phyloP scores from a whole-genome alignment of 1,140 invertebrate species.

The Pseudomyrmex sp. region DNA sequence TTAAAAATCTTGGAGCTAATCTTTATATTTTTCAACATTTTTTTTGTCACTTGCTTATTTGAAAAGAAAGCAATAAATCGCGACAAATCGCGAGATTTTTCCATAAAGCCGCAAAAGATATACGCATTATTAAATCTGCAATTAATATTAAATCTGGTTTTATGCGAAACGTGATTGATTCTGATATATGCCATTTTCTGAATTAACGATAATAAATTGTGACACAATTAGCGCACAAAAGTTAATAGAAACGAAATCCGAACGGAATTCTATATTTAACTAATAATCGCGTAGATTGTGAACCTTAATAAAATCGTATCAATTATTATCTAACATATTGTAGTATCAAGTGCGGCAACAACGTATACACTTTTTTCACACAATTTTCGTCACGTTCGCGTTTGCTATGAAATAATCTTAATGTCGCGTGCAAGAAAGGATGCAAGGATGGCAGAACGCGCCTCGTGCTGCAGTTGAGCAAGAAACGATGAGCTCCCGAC shows the following conservation, averaged over 20 bases:
- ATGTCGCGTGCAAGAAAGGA: too few relatives aligned
- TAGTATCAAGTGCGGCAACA: not conserved
- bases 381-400: not conserved
- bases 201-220: not conserved
- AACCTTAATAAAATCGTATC: not conserved
- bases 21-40: too few relatives aligned
- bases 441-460: not conserved
- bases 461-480: not conserved
- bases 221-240: not conserved
- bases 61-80: not conserved
- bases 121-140: not conserved
- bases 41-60: not conserved
- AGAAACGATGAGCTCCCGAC: not conserved
- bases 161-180: not conserved
- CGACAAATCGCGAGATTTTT: not conserved
- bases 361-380: not conserved
- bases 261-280: not conserved
- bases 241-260: slow-evolving; percentile 2
- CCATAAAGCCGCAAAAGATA: not conserved
- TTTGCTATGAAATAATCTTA: not conserved
- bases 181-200: not conserved
- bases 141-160: too few relatives aligned
- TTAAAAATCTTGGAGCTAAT: too few relatives aligned
- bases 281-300: not conserved
- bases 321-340: not conserved